Evolutionary conservation across 2,113 vertebrate species (phyloP).

Genomic region (Pomatorhinus ruficollis): DNA sequence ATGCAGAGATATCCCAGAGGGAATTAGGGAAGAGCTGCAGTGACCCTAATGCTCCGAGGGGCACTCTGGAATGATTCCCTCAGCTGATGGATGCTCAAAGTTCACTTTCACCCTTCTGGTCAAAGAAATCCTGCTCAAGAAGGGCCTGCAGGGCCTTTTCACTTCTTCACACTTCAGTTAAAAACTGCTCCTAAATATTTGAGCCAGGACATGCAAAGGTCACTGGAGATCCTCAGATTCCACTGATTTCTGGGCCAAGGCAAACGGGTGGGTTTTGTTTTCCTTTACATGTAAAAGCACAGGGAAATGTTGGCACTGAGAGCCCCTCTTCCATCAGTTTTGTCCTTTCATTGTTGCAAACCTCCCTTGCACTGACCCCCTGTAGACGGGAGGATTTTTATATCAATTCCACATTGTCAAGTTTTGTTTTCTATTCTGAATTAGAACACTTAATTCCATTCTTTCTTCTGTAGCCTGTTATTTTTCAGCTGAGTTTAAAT

Average conservation of each 20-base stretch:
- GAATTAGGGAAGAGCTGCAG: not conserved
- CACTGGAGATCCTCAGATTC: not conserved
- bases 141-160: not conserved
- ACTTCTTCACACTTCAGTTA: not conserved
- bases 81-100: not conserved
- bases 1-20: not conserved
- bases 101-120: not conserved
- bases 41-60: not conserved
- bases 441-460: not conserved
- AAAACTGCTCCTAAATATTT: not conserved
- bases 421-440: not conserved
- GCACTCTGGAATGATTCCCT: not conserved
- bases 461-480: not conserved
- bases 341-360: not conserved
- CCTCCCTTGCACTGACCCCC: not conserved
- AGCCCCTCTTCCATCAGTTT: not conserved
- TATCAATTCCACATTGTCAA: not conserved
- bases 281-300: not conserved
- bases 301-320: not conserved
- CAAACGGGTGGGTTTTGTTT: not conserved
- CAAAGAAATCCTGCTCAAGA: not conserved
- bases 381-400: not conserved
- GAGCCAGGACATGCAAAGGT: not conserved
- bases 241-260: not conserved
- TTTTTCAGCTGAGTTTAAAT: not conserved